phyloP scores from a whole-genome alignment of 2,888 invertebrate species.

The Drosophila setosimentum region DNA sequence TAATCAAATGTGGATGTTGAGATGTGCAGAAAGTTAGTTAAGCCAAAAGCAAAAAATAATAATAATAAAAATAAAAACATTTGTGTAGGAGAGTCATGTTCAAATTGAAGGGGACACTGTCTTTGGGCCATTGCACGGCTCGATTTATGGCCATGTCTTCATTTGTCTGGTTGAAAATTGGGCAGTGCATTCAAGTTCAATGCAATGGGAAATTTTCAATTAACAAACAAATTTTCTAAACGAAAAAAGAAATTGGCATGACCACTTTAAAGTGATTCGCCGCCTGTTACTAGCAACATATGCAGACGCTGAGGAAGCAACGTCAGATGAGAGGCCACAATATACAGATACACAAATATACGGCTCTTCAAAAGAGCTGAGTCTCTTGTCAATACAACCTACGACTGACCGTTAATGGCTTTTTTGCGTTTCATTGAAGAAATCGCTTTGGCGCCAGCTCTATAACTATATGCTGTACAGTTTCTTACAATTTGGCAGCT shows the following conservation, averaged over 20 bases:
- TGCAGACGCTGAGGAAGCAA: conserved; percentile 54
- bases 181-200: conserved; percentile 68
- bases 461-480: conserved; percentile 22
- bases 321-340: conserved; percentile 38
- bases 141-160: conserved; percentile 48
- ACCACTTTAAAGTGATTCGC: conserved; percentile 71
- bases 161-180: conserved; percentile 35
- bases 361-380: conserved; percentile 20
- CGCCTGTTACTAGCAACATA: conserved; percentile 35
- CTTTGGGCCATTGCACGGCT: conserved; percentile 36
- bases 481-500: conserved; percentile 76
- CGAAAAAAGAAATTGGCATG: conserved; percentile 54
- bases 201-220: conserved; percentile 73
- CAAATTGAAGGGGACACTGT: conserved; percentile 57
- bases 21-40: conserved; percentile 44
- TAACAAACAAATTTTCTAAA: conserved; percentile 43
- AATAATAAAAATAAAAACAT: conserved; percentile 3
- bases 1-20: conserved; percentile 31
- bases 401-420: conserved; percentile 74
- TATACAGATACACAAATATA: conserved; percentile 35
- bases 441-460: conserved; percentile 31
- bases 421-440: conserved; percentile 79
- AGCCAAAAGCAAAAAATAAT: conserved; percentile 15
- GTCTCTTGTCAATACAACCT: conserved; percentile 65
- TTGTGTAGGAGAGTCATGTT: conserved; percentile 38